Evolutionary conservation across 2,797 vertebrate species (phyloP).

Genomic region (Gallinago nigripennis): DNA sequence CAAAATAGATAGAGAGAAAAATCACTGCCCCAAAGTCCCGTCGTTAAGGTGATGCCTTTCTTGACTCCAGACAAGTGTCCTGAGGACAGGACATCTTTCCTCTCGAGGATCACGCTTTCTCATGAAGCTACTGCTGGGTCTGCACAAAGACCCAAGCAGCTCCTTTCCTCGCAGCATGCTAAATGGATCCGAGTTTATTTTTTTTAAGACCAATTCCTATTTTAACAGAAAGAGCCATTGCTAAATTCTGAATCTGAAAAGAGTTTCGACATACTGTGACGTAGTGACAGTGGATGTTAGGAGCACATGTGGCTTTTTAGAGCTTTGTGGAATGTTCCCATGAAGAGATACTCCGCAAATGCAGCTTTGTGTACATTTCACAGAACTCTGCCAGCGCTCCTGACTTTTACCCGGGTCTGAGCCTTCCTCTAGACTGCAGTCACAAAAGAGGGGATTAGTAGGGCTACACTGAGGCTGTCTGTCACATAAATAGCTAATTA

Average conservation of each 20-base stretch:
- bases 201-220: conserved; percentile 14
- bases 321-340: conserved; percentile 60
- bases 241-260: conserved; percentile 40
- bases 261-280: conserved; percentile 18
- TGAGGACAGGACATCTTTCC: not conserved
- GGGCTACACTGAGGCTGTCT: conserved; percentile 54
- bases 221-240: conserved; percentile 2
- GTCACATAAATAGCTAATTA: conserved; percentile 74
- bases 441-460: conserved; percentile 71
- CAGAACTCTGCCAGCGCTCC: conserved; percentile 62
- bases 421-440: conserved; percentile 50
- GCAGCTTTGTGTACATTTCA: conserved; percentile 79
- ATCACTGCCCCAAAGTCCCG: not conserved
- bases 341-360: conserved; percentile 70
- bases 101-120: not conserved
- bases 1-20: not conserved
- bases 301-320: conserved; percentile 46
- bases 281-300: conserved; percentile 48
- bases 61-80: not conserved
- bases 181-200: not conserved
- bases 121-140: not conserved
- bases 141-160: not conserved
- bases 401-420: conserved; percentile 57
- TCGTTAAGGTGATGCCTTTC: not conserved
- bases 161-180: not conserved